phyloP scores from a whole-genome alignment of 2,113 vertebrate species.

The Elephas maximus region DNA sequence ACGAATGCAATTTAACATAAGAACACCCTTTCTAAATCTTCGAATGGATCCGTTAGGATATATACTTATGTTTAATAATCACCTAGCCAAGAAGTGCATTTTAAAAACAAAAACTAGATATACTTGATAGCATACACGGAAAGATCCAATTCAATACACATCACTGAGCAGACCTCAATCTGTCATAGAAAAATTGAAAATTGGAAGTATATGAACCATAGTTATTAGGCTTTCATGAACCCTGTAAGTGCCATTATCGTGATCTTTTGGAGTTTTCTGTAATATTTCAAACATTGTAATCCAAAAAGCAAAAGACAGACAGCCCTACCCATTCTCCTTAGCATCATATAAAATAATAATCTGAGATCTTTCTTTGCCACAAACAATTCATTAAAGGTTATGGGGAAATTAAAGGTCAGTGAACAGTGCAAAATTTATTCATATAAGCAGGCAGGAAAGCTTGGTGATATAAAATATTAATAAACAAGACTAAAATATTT shows the following conservation, averaged over 20 bases:
- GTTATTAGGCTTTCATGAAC: slow-evolving; percentile 55
- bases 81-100: neutral
- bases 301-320: slow-evolving; percentile 37
- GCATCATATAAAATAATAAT: slow-evolving; percentile 35
- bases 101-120: slow-evolving; percentile 53
- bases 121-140: neutral
- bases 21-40: neutral
- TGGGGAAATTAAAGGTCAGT: neutral
- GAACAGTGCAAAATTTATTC: neutral
- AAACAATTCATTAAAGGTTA: slow-evolving; percentile 43
- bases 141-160: slow-evolving; percentile 37
- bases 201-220: slow-evolving; percentile 42
- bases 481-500: slow-evolving; percentile 13
- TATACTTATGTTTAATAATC: neutral
- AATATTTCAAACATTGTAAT: slow-evolving; percentile 53
- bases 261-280: neutral
- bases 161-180: neutral
- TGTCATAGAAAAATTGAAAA: slow-evolving; percentile 62
- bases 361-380: neutral
- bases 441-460: neutral
- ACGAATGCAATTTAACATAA: neutral
- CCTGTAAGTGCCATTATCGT: neutral
- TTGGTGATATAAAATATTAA: neutral
- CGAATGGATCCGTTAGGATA: neutral
- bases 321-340: neutral